A percentile compares a stretch with the other conserved stretches of the same genome.
Conservation (phyloP, 2,797 vertebrate genomes). For the Lophius americanus region DNA sequence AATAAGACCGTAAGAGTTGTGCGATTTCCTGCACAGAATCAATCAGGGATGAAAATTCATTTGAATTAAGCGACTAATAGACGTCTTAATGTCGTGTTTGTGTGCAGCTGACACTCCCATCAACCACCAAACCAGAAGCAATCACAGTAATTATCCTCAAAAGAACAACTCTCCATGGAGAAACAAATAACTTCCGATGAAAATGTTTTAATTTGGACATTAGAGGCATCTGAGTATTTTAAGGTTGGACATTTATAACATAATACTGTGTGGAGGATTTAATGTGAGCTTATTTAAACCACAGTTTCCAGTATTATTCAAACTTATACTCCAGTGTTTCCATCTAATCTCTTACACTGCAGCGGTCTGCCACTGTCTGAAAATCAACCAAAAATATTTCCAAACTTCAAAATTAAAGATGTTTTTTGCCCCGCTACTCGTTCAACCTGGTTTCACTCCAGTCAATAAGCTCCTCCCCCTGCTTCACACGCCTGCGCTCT, state of each 20-base stretch:
- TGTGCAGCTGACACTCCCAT: slow-evolving; percentile 71
- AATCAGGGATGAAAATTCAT: slow-evolving; percentile 78
- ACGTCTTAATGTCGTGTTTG: slow-evolving; percentile 77
- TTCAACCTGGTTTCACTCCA: no score
- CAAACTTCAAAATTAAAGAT: no score
- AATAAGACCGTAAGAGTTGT: slow-evolving; percentile 54
- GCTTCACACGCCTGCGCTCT: no score
- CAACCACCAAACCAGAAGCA: slow-evolving; percentile 66
- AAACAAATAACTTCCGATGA: slow-evolving; percentile 56
- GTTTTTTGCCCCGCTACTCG: no score
- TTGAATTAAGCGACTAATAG: slow-evolving; percentile 79
- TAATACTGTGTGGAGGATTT: slow-evolving; percentile 17
- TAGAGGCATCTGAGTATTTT: slow-evolving; percentile 21
- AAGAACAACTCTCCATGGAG: slow-evolving; percentile 65
- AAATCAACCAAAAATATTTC: no score
- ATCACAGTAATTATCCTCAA: slow-evolving; percentile 70
- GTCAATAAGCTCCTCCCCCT: no score
- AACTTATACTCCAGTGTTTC: no score
- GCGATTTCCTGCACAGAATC: slow-evolving; percentile 65
- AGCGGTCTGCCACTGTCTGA: no score
- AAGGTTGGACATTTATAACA: slow-evolving; percentile 11
- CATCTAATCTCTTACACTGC: no score
- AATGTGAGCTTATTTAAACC: not conserved
- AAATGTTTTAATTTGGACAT: slow-evolving; percentile 46
- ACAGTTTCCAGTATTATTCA: no score